Evolutionary conservation across 2,113 vertebrate genomes (phyloP).

Genomic region (Bambusicola thoracicus): DNA sequence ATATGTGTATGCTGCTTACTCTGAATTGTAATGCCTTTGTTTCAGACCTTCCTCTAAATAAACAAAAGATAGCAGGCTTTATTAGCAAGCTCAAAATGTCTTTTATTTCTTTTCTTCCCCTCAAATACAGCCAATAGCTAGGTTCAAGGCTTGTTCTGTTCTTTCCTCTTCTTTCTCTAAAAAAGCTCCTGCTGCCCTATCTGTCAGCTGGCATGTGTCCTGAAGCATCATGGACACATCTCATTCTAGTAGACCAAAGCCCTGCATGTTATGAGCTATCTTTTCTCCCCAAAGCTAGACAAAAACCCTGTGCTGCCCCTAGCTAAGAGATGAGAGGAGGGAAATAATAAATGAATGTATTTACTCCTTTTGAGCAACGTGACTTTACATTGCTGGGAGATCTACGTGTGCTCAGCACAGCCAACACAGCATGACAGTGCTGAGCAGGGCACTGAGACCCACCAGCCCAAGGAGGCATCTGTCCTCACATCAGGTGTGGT

Average conservation of each 20-base stretch:
- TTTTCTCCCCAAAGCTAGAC: not conserved
- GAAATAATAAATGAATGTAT: not conserved
- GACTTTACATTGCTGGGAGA: rapidly evolving
- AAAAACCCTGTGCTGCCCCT: not conserved
- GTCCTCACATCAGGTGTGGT: not conserved
- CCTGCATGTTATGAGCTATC: not conserved
- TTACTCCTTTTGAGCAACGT: rapidly evolving
- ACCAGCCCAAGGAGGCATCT: not conserved
- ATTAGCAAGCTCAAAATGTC: not conserved
- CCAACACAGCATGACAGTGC: rapidly evolving
- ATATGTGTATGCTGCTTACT: not conserved
- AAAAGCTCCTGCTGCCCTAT: not conserved
- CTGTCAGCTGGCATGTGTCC: not conserved
- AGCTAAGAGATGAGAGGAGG: not conserved
- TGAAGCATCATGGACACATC: not conserved
- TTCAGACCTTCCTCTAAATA: conserved; percentile 15
- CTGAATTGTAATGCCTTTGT: not conserved
- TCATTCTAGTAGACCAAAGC: not conserved
- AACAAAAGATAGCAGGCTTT: not conserved
- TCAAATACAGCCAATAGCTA: not conserved
- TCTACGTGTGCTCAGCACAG: rapidly evolving
- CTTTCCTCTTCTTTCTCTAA: conserved; percentile 13
- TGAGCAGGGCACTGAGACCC: rapidly evolving
- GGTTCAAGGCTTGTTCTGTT: conserved; percentile 45
- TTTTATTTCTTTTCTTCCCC: not conserved